Percentiles rank a stretch among this genome's conserved stretches.
phyloP scores from a whole-genome alignment of 2,888 invertebrate genomes.

The Oligia fasciuncula region DNA sequence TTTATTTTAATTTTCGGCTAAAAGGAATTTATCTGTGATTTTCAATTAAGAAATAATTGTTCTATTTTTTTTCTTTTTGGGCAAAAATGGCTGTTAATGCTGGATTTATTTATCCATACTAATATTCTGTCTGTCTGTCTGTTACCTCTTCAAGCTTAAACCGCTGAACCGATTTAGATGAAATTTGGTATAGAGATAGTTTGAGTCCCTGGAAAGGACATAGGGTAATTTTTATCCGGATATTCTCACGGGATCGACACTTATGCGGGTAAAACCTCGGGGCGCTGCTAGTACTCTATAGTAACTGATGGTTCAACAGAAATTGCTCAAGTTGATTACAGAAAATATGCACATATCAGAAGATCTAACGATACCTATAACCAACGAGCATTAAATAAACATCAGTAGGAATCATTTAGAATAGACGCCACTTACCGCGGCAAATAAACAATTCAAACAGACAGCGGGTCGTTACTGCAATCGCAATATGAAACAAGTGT shows the following conservation, averaged over 20 bases:
- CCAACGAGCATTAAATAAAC: constrained; percentile 30
- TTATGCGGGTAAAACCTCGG: no score
- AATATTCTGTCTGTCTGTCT: no score
- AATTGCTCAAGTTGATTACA: constrained; percentile 2
- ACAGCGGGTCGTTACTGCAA: constrained; percentile 58
- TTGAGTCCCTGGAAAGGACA: no score
- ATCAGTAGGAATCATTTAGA: constrained; percentile 29
- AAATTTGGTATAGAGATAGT: no score
- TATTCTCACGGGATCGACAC: no score
- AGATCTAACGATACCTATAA: not conserved
- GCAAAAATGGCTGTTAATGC: not conserved
- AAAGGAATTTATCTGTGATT: constrained; percentile 68
- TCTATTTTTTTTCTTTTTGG: not conserved
- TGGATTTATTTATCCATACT: not conserved
- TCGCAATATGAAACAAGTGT: constrained; percentile 55
- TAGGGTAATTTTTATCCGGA: no score
- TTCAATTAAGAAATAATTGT: constrained; percentile 49
- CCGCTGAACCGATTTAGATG: no score
- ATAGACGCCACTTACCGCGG: constrained; percentile 33
- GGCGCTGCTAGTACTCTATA: not conserved
- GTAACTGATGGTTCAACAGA: not conserved
- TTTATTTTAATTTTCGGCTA: constrained; percentile 78
- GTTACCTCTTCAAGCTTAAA: no score
- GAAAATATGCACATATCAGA: constrained; percentile 10
- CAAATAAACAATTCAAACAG: constrained; percentile 52